Evolutionary conservation across 2,888 invertebrate genomes (phyloP).

Genomic region (Chymomyza fuscimana): DNA sequence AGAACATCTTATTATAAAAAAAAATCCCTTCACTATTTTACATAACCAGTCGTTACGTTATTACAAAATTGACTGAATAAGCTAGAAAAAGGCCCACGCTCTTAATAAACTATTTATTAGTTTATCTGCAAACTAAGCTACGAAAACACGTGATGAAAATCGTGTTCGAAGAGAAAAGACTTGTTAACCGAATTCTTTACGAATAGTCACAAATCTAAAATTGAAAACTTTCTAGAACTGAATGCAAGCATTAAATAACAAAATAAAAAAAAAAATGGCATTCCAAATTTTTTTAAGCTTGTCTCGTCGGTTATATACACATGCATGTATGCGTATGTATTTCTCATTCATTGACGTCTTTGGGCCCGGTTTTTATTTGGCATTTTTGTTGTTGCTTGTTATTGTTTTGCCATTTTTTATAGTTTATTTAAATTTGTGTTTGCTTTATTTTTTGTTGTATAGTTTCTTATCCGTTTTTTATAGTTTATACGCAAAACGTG

Average conservation of each 20-base stretch:
- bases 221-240: background rate
- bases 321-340: background rate
- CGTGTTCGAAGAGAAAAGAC: too few species aligned
- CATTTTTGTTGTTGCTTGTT: background rate
- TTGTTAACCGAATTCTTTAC: background rate
- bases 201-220: background rate
- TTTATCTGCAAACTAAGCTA: too few species aligned
- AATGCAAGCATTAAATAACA: background rate
- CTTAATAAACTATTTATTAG: slow-evolving; percentile 14
- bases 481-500: slow-evolving; percentile 17
- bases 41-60: background rate
- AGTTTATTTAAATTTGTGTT: slow-evolving; percentile 22
- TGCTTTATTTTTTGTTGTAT: slow-evolving; percentile 37
- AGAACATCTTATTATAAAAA: background rate
- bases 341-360: slow-evolving; percentile 6
- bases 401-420: slow-evolving; percentile 11
- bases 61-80: background rate
- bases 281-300: background rate
- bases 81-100: too few species aligned
- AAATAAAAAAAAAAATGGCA: background rate
- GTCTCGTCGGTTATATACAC: background rate
- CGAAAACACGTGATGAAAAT: too few species aligned
- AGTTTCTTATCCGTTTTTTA: slow-evolving; percentile 19
- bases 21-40: background rate
- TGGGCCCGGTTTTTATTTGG: slow-evolving; percentile 27